Conservation (phyloP, 2,113 vertebrate species). For the Formicarius rufipectus region DNA sequence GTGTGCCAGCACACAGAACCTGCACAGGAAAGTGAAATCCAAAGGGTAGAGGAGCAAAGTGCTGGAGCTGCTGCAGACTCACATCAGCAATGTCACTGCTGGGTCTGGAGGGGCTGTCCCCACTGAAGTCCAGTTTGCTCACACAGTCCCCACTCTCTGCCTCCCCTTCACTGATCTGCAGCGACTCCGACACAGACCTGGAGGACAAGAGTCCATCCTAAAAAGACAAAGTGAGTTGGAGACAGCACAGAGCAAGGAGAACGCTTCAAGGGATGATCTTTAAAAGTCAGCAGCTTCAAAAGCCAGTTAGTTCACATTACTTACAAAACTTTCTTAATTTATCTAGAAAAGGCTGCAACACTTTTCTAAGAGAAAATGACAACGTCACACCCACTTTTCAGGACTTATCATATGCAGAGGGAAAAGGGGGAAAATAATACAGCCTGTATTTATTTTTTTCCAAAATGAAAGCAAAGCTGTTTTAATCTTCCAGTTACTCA, state of each 20-base stretch:
- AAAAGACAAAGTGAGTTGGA: background rate
- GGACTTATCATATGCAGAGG: background rate
- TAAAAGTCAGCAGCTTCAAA: background rate
- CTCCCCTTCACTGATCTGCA: constrained; percentile 81
- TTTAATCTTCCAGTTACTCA: background rate
- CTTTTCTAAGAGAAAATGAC: background rate
- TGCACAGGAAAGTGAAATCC: background rate
- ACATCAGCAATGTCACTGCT: constrained; percentile 77
- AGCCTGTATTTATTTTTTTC: rapidly evolving
- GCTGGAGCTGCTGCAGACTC: background rate
- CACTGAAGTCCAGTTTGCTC: constrained; percentile 63
- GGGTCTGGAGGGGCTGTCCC: constrained; percentile 71
- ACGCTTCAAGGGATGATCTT: background rate
- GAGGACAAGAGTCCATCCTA: constrained; percentile 72
- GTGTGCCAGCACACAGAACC: background rate
- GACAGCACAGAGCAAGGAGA: background rate
- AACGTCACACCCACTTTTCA: background rate
- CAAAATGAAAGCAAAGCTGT: background rate
- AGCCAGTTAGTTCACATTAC: background rate
- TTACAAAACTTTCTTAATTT: background rate
- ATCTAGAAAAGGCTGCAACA: background rate
- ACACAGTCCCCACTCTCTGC: constrained; percentile 70
- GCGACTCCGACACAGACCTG: constrained; percentile 38
- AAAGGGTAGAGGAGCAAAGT: background rate
- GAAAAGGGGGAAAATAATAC: background rate